A percentile compares a stretch with the other conserved stretches of the same genome.
phyloP scores from a whole-genome alignment of 2,888 invertebrate genomes.

The Drosophila monieri region DNA sequence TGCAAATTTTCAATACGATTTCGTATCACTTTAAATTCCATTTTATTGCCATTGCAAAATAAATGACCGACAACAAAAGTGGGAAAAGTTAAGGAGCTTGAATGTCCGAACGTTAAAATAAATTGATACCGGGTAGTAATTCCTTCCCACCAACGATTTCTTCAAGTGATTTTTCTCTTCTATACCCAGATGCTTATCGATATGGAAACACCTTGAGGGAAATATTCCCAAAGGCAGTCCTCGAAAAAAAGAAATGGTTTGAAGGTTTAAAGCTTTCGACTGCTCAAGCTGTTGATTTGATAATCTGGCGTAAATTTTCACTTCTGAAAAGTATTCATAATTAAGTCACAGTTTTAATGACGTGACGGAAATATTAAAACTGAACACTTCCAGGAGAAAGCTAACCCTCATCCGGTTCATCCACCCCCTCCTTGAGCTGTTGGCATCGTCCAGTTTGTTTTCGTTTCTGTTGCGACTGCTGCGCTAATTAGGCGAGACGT shows the following conservation, averaged over 20 bases:
- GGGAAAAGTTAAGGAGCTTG: constrained; percentile 20
- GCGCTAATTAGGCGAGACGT: constrained; percentile 76
- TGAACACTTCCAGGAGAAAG: constrained; percentile 19
- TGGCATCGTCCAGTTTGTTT: constrained; percentile 68
- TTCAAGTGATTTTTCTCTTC: constrained; percentile 16
- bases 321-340: constrained; percentile 69
- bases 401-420: constrained; percentile 15
- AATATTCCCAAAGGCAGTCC: neutral
- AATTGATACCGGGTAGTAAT: constrained; percentile 57
- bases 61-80: constrained; percentile 38
- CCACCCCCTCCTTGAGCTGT: constrained; percentile 50
- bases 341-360: constrained; percentile 75
- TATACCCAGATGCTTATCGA: constrained; percentile 29
- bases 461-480: constrained; percentile 46
- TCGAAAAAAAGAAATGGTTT: constrained; percentile 18
- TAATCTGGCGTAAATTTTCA: constrained; percentile 72
- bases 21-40: constrained; percentile 73
- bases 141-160: constrained; percentile 22
- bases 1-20: constrained; percentile 69
- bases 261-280: constrained; percentile 18
- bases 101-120: constrained; percentile 65
- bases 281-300: constrained; percentile 65
- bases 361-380: constrained; percentile 73
- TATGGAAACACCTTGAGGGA: constrained; percentile 39
- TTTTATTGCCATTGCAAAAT: constrained; percentile 69